Percentiles rank a stretch among this genome's conserved stretches.
phyloP scores from a whole-genome alignment of 2,113 vertebrate genomes.

The Zeus faber region DNA sequence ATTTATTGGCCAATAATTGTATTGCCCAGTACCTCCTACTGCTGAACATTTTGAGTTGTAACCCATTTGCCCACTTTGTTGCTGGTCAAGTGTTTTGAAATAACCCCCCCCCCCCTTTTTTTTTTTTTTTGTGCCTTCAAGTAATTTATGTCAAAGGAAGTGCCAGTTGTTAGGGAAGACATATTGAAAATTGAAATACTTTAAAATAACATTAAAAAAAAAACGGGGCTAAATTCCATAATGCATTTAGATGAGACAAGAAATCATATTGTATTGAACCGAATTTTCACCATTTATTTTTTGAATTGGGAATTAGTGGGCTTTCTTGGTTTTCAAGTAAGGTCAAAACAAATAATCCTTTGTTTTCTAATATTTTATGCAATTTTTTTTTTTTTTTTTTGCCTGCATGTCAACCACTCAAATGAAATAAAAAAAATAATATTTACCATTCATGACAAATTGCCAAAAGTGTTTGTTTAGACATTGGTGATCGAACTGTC shows the following conservation, averaged over 20 bases:
- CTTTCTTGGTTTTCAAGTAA: constrained; percentile 40
- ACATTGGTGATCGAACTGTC: constrained; percentile 40
- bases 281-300: constrained; percentile 7
- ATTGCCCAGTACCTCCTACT: constrained; percentile 49
- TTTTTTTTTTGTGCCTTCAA: constrained; percentile 50
- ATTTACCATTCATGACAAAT: constrained; percentile 46
- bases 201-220: neutral
- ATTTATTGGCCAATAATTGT: constrained; percentile 66
- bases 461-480: constrained; percentile 61
- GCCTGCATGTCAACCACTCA: constrained; percentile 58
- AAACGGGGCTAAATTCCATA: constrained; percentile 12
- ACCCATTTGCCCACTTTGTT: constrained; percentile 46
- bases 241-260: constrained; percentile 13
- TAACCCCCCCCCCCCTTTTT: neutral
- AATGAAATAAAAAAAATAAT: constrained; percentile 42
- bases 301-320: constrained; percentile 13
- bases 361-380: neutral
- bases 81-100: constrained; percentile 49
- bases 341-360: neutral
- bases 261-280: neutral
- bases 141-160: constrained; percentile 19
- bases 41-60: constrained; percentile 48
- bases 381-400: neutral
- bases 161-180: constrained; percentile 6
- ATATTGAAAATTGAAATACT: constrained; percentile 12